Evolutionary conservation across 2,888 invertebrate genomes (phyloP).

Genomic region (Brachyopa scutellaris): DNA sequence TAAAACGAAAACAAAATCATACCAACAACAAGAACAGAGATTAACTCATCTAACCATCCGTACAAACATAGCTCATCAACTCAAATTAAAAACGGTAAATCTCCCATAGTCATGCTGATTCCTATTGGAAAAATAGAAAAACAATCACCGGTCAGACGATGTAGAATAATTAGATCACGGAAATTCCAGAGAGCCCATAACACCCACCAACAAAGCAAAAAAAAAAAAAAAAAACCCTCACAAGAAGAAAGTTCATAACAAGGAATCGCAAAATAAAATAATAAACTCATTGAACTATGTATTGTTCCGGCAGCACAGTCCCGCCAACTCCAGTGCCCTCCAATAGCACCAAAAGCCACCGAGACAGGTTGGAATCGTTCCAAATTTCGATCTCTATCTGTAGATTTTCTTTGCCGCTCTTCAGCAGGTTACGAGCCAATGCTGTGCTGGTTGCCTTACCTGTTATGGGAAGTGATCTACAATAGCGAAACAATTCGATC

Average conservation of each 20-base stretch:
- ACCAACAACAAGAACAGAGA: background rate
- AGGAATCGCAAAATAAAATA: conserved; percentile 42
- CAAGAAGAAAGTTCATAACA: conserved; percentile 56
- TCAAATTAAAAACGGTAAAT: conserved; percentile 56
- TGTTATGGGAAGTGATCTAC: conserved; percentile 59
- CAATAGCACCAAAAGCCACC: conserved; percentile 19
- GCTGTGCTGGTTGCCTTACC: conserved; percentile 32
- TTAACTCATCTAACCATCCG: background rate
- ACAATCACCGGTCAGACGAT: background rate
- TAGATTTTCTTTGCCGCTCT: conserved; percentile 31
- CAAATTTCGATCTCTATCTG: conserved; percentile 43
- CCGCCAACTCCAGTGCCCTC: conserved; percentile 11
- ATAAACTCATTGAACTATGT: conserved; percentile 52
- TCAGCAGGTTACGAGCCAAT: conserved; percentile 54
- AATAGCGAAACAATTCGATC: conserved; percentile 68
- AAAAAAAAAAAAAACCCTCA: background rate
- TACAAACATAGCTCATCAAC: no score
- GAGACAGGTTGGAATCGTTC: conserved; percentile 63
- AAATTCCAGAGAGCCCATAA: conserved; percentile 28
- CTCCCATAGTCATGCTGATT: conserved; percentile 54
- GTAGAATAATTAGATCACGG: conserved; percentile 50
- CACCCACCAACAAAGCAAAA: background rate
- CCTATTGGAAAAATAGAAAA: conserved; percentile 35
- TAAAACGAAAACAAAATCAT: background rate
- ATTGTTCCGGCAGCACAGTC: conserved; percentile 30